A percentile compares a stretch with the other conserved stretches of the same genome.
These are phyloP conservation scores for Eunapius fragilis DNA, from an alignment of 37 sponge, comb jelly and placozoan species.

Conservation along the genomic window DNA sequence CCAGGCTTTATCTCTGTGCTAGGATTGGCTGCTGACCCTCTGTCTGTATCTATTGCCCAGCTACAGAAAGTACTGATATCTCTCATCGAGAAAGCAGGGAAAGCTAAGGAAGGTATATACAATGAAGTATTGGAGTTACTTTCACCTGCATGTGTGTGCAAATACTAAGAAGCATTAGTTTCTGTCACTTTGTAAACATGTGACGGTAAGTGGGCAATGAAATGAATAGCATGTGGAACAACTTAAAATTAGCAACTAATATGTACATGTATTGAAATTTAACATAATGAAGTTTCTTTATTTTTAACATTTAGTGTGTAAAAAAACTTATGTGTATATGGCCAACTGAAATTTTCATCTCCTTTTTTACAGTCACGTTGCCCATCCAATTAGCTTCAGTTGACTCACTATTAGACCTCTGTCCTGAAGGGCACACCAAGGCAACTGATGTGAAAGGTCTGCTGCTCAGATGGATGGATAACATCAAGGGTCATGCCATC, in stretches of 20 bases:
- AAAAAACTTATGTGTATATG: not conserved
- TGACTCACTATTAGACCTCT: constrained; percentile 64
- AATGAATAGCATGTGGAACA: too few relatives aligned
- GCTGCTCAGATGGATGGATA: constrained; percentile 27
- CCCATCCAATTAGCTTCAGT: constrained; percentile 54
- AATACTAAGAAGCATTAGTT: too few relatives aligned
- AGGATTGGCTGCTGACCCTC: constrained; percentile 29
- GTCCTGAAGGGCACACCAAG: constrained; percentile 15
- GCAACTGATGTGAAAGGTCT: constrained; percentile 3
- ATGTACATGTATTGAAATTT: too few relatives aligned
- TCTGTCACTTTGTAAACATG: too few relatives aligned
- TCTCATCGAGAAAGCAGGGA: constrained; percentile 14
- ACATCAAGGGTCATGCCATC: not conserved
- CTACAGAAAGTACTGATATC: constrained; percentile 54
- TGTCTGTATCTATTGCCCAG: constrained; percentile 41
- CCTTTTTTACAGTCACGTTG: constrained; percentile 9
- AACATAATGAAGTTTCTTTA: too few relatives aligned
- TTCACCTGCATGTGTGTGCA: too few relatives aligned
- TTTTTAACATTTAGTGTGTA: too few relatives aligned
- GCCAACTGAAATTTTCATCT: not conserved
- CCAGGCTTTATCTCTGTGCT: constrained; percentile 38
- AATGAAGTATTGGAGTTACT: not conserved
- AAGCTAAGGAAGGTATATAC: not conserved
- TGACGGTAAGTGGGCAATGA: too few relatives aligned
- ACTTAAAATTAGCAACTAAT: too few relatives aligned